These are phyloP conservation scores for Lasioglossum figueresi DNA, from an alignment of 2,888 invertebrate genomes.

Conservation along the genomic window DNA sequence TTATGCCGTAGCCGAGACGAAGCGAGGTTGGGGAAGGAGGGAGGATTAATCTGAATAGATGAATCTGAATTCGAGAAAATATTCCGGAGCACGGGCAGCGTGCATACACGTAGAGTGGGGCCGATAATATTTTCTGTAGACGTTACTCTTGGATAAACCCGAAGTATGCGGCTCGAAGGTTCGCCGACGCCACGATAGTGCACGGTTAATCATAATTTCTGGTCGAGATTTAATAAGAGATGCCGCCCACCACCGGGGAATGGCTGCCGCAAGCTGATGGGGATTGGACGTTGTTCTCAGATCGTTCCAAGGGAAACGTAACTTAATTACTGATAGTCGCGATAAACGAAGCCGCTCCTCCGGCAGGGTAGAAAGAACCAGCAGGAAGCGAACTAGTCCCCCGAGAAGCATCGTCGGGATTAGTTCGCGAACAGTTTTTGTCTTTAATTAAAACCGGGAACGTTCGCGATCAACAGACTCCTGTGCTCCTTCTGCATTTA, in stretches of 20 bases:
- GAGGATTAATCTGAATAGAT: slow-evolving; percentile 58
- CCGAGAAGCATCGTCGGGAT: not conserved
- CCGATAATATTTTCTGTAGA: slow-evolving; percentile 42
- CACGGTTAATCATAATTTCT: slow-evolving; percentile 67
- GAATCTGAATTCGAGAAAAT: slow-evolving; percentile 50
- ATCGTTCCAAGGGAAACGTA: slow-evolving; percentile 63
- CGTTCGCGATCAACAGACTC: not conserved
- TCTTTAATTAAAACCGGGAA: not conserved
- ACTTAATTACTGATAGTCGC: slow-evolving; percentile 76
- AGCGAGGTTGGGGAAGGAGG: too few species aligned
- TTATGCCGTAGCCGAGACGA: slow-evolving; percentile 16
- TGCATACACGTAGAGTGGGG: slow-evolving; percentile 16
- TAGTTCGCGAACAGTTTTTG: not conserved
- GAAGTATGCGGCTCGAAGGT: slow-evolving; percentile 38
- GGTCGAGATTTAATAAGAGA: slow-evolving; percentile 77
- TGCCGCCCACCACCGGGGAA: slow-evolving; percentile 59
- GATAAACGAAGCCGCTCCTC: slow-evolving; percentile 61
- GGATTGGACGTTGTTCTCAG: slow-evolving; percentile 47
- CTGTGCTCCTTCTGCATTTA: not conserved
- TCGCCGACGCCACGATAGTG: slow-evolving; percentile 56
- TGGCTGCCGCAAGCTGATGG: slow-evolving; percentile 58
- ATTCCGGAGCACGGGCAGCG: slow-evolving; percentile 22
- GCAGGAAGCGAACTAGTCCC: not conserved
- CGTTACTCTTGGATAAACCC: slow-evolving; percentile 44
- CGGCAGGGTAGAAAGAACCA: not conserved